Evolutionary conservation across 1,140 invertebrate species (phyloP), one percentile per base, ranked within the genome.

Genomic region (Campoletis sonorensis): DNA sequence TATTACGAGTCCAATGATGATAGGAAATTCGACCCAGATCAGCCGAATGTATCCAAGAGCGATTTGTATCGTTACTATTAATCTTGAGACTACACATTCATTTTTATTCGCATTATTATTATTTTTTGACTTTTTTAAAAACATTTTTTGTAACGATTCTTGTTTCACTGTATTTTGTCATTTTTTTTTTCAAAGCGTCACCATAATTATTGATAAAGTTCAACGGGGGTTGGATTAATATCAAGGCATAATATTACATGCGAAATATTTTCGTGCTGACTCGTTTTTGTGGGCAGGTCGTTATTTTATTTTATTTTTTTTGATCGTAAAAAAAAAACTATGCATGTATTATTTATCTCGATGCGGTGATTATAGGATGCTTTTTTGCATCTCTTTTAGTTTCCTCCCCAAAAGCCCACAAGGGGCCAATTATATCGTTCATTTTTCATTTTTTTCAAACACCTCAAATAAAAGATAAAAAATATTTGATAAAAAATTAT

Each of bases 161-260:
- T 13, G 4, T 67, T 8, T 33, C 13, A 5, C 40, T 10, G 7
- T 45, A 45, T 45, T 45, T 45, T 11, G 4, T 45, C 5, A 45
- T 11, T 45, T 13, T 45, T 3, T 45, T 45, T 11, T 64, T 64
- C 21, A 10, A 23, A 3, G 18, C 15, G 23, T 67, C n/a, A 27
- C 61, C 30, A 27, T 67, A 54, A 75, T 75, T 75, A 75, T 54
- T 27, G 54, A 58, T 75, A 40, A 21, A 33, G 11, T 26, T 58
- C 30, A 75, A 75, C 49, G 26, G 26, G 11, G 72, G 49, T 54
- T 15, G 2, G 26, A 27, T 30, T 58, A 58, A 75, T 30, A 13
- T 23, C 16, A 16, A 58, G 40, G 40, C 1, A 30, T 23, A 15
- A 67, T 3, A 67, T 27, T 58, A 58, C 13, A n/a, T n/a, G 54